These are phyloP conservation scores for Dasyurus viverrinus DNA, from an alignment of 2,113 vertebrate genomes.

Conservation along the genomic window DNA sequence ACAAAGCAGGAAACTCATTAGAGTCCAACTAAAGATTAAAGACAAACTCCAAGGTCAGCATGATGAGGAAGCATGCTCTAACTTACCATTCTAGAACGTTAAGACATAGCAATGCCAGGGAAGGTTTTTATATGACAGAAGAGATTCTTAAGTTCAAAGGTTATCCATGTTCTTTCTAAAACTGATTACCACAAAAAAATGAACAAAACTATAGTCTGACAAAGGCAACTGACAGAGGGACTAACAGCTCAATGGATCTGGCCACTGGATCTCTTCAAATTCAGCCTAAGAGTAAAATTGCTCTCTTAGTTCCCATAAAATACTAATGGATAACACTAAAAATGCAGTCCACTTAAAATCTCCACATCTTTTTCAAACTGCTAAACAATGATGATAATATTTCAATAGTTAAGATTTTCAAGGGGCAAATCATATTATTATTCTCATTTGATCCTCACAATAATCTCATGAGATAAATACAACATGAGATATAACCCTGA, in stretches of 20 bases:
- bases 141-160: background rate
- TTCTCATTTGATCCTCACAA: background rate
- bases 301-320: background rate
- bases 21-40: background rate
- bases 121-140: background rate
- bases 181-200: background rate
- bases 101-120: background rate
- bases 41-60: background rate
- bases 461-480: background rate
- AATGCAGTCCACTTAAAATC: background rate
- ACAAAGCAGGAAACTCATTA: constrained; percentile 6
- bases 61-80: background rate
- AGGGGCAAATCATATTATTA: background rate
- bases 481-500: background rate
- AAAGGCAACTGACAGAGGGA: background rate
- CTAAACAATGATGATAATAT: background rate
- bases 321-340: background rate
- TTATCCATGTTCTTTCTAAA: background rate
- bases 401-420: background rate
- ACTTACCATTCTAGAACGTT: background rate
- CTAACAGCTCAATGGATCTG: background rate
- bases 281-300: background rate
- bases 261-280: background rate
- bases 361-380: background rate
- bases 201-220: background rate